phyloP scores from a whole-genome alignment of 2,888 invertebrate genomes.

The Dione juno region DNA sequence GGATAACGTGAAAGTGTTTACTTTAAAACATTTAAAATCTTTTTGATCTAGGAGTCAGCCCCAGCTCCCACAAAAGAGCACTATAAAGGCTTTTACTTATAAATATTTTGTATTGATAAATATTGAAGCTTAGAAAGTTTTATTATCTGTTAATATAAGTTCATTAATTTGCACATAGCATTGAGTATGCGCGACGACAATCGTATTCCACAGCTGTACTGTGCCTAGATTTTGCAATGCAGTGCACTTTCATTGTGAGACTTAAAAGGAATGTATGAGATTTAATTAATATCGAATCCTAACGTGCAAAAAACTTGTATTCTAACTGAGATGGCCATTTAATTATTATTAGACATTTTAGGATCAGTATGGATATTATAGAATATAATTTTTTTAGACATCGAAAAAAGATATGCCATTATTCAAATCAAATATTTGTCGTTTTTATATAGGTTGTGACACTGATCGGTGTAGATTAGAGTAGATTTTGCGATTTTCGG shows the following conservation, averaged over 20 bases:
- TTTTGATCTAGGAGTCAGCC: no score
- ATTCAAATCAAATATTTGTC: no score
- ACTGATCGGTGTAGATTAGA: no score
- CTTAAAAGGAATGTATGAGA: constrained; percentile 40
- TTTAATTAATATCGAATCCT: constrained; percentile 34
- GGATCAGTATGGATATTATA: no score
- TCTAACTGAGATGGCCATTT: background rate
- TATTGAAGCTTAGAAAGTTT: background rate
- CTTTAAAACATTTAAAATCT: background rate
- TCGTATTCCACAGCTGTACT: constrained; percentile 34
- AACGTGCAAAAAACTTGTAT: constrained; percentile 1
- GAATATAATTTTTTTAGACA: no score
- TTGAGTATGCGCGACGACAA: constrained; percentile 43
- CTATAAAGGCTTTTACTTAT: no score
- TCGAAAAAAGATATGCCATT: no score
- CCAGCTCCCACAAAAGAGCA: no score
- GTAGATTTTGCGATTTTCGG: no score
- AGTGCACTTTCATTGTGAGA: constrained; percentile 42
- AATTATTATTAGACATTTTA: no score
- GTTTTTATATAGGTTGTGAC: no score
- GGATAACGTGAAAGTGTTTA: constrained; percentile 6
- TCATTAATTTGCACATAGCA: constrained; percentile 26
- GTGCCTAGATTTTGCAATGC: constrained; percentile 38
- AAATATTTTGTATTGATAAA: background rate
- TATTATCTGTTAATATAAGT: constrained; percentile 25